phyloP scores from a whole-genome alignment of 2,888 invertebrate species.

The Physocephala rufipes region DNA sequence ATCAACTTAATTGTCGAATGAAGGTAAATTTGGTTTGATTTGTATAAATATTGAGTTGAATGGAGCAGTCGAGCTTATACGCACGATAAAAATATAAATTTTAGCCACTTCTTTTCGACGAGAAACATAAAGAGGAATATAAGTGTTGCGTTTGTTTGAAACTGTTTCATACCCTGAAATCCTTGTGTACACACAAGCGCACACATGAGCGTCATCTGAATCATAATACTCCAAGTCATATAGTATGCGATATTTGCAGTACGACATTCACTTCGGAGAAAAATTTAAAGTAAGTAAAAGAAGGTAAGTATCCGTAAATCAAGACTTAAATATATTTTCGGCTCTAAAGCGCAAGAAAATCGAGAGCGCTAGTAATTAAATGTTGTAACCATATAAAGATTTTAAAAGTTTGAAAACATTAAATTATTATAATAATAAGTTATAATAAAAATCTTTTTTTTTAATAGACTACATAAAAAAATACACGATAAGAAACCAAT shows the following conservation, averaged over 20 bases:
- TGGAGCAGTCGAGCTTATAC: too few species aligned
- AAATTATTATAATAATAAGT: too few species aligned
- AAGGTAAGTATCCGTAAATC: neutral
- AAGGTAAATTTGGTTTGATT: constrained; percentile 6
- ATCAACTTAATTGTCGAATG: constrained; percentile 26
- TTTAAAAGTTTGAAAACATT: too few species aligned
- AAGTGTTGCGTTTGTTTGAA: constrained; percentile 42
- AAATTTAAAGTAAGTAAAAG: constrained; percentile 59
- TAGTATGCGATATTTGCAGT: constrained; percentile 71
- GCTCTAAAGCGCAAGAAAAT: neutral
- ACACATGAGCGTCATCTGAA: constrained; percentile 32
- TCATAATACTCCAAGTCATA: neutral
- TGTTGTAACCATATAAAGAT: too few species aligned
- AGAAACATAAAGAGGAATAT: constrained; percentile 16
- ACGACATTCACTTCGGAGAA: constrained; percentile 76
- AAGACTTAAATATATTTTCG: neutral
- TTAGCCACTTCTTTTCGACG: constrained; percentile 11
- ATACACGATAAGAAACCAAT: constrained; percentile 78
- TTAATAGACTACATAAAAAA: constrained; percentile 72
- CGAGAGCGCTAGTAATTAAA: neutral
- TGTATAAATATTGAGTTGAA: too few species aligned
- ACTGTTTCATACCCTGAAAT: constrained; percentile 38
- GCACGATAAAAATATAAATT: too few species aligned
- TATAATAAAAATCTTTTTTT: constrained; percentile 9
- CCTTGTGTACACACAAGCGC: constrained; percentile 43